Base-by-base conservation (phyloP, 2,888 invertebrate species). In the Drosophila anceps region DNA sequence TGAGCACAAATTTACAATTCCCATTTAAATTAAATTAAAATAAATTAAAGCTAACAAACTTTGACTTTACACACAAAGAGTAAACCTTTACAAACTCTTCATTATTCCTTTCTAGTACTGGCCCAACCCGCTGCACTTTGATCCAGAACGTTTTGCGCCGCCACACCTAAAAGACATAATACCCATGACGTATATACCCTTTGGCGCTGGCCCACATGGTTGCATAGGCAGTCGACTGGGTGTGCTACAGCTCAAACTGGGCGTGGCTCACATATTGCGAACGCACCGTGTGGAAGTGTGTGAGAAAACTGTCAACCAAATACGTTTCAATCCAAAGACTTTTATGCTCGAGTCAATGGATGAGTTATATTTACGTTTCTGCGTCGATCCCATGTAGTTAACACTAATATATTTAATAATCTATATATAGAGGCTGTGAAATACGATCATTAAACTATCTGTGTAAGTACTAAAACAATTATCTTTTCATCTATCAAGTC, bases 161-260 rank as follows among this genome's bases (percentile, higher is more conserved):
- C 68, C 82, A 24, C 79, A 76, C 0, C 57, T 82, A 0, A 20
- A 61, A 0, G 72, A 73, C 2, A 88, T 92, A 41, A 60, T 73
- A 15, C 91, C 91, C 1, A 90, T 90, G 82, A 81, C 90, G 0
- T 92, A 90, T 70, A 74, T 92, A 71, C 93, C 93, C 0, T 93
- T 93, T 61, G 93, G 93, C 5, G 81, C 76, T 8, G 93, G 93
- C 6, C 92, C 92, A 4, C 91, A 91, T 66, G 88, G 89, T 31
- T 93, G 93, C 35, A 91, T 93, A 63, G 93, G 93, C 15, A 92
- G 92, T 73, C 91, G 93, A 4, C 74, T 93, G 29, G 93, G 92
- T 0, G 7, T 91, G 1, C 69, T 93, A 8, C 92, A 92, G 69
- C 73, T 91, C 0, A 92, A 91, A 72, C 63, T 92, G 37, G 93